phyloP scores from a whole-genome alignment of 2,888 invertebrate genomes.

The Drosophila ezoana region DNA sequence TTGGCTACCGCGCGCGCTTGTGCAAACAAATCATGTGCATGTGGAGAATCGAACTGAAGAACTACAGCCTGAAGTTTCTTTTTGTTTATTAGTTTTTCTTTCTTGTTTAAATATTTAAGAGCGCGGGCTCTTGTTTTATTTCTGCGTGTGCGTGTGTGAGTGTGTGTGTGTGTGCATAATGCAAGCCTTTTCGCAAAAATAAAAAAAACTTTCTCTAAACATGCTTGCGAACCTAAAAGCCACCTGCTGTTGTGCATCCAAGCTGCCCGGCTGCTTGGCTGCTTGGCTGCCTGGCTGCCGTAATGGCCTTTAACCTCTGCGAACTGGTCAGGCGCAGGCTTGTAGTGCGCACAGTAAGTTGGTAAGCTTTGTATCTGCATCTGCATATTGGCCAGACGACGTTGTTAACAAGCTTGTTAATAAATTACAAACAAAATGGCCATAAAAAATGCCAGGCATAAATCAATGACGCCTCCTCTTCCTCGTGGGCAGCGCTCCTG shows the following conservation, averaged over 20 bases:
- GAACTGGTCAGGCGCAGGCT: slow-evolving; percentile 50
- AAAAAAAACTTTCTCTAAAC: slow-evolving; percentile 72
- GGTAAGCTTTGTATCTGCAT: slow-evolving; percentile 53
- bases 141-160: slow-evolving; percentile 19
- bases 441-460: slow-evolving; percentile 79
- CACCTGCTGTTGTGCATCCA: slow-evolving; percentile 66
- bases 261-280: slow-evolving; percentile 6
- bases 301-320: slow-evolving; percentile 74
- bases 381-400: slow-evolving; percentile 63
- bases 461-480: slow-evolving; percentile 68
- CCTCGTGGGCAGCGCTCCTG: slow-evolving; percentile 4
- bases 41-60: slow-evolving; percentile 39
- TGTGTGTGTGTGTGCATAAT: slow-evolving; percentile 36
- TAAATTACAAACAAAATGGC: slow-evolving; percentile 81
- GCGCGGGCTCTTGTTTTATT: slow-evolving; percentile 68
- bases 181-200: slow-evolving; percentile 43
- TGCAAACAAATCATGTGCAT: slow-evolving; percentile 72
- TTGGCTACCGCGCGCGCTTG: slow-evolving; percentile 75
- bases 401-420: slow-evolving; percentile 81
- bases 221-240: slow-evolving; percentile 61
- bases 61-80: slow-evolving; percentile 38
- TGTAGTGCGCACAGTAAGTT: slow-evolving; percentile 35
- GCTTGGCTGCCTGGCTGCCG: slow-evolving; percentile 37
- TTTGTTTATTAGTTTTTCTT: slow-evolving; percentile 40
- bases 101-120: slow-evolving; percentile 74